These are phyloP conservation scores for Capromys pilorides DNA, from an alignment of 2,797 vertebrate genomes.

Conservation along the genomic window DNA sequence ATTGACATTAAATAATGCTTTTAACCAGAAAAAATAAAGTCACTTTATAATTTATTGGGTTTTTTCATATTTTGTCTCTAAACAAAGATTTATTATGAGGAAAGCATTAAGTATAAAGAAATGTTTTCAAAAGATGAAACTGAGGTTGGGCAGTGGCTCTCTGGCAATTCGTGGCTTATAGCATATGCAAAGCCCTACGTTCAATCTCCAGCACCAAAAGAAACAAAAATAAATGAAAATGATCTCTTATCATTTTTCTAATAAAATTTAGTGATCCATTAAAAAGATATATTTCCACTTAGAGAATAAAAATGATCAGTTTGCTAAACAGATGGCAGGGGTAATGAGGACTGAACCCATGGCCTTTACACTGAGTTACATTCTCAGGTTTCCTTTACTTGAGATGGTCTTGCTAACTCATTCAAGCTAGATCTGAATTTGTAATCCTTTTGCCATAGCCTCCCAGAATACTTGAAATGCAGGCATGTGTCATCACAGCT, in stretches of 20 bases:
- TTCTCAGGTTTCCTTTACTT: not conserved
- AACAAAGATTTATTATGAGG: not conserved
- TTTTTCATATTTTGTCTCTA: conserved; percentile 17
- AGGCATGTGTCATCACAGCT: not conserved
- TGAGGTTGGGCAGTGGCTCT: not conserved
- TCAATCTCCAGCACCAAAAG: not conserved
- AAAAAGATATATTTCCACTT: not conserved
- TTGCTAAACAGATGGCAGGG: not conserved
- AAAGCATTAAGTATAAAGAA: conserved; percentile 40
- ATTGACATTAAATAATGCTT: conserved; percentile 5
- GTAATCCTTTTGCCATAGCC: not conserved
- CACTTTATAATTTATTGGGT: not conserved
- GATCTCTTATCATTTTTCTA: not conserved
- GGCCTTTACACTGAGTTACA: not conserved
- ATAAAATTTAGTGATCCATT: conserved; percentile 42
- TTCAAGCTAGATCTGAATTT: not conserved
- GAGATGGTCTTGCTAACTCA: not conserved
- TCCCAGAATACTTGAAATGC: not conserved
- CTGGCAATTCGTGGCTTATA: not conserved
- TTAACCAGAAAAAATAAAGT: conserved; percentile 50
- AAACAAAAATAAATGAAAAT: not conserved
- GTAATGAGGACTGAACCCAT: not conserved
- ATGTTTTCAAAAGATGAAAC: conserved; percentile 55
- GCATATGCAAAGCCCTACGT: not conserved
- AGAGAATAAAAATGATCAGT: conserved; percentile 1